Conservation (phyloP, 2,113 vertebrate species). For the Haplochromis burtoni region DNA sequence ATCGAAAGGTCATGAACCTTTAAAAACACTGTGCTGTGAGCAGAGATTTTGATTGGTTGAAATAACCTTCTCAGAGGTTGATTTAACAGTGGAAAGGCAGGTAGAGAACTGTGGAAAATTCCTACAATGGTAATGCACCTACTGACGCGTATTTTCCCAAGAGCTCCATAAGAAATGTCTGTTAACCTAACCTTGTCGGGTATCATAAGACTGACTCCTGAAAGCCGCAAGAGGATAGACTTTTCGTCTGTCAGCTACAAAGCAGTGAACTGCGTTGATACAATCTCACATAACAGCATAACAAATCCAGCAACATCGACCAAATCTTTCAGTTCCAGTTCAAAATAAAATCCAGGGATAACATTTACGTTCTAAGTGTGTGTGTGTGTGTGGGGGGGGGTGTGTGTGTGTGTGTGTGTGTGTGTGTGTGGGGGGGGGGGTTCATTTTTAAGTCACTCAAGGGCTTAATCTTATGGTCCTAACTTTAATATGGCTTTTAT, state of each 20-base stretch:
- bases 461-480: not conserved
- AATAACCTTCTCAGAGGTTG: not conserved
- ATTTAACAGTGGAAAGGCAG: not conserved
- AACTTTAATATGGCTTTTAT: not conserved
- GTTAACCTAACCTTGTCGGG: not conserved
- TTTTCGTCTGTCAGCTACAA: not conserved
- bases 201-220: not conserved
- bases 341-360: not conserved
- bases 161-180: not conserved
- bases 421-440: not conserved
- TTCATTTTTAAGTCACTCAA: not conserved
- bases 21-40: not conserved
- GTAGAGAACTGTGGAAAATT: not conserved
- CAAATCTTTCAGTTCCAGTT: not conserved
- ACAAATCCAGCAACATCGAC: not conserved
- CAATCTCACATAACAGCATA: not conserved
- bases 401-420: accelerated
- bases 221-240: not conserved
- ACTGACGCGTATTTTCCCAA: not conserved
- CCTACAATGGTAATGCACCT: not conserved
- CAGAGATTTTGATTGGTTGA: not conserved
- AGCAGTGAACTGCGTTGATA: not conserved
- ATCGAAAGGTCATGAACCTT: not conserved
- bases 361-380: not conserved
- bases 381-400: not conserved